phyloP scores from a whole-genome alignment of 2,888 invertebrate genomes.

The Polia nebulosa region DNA sequence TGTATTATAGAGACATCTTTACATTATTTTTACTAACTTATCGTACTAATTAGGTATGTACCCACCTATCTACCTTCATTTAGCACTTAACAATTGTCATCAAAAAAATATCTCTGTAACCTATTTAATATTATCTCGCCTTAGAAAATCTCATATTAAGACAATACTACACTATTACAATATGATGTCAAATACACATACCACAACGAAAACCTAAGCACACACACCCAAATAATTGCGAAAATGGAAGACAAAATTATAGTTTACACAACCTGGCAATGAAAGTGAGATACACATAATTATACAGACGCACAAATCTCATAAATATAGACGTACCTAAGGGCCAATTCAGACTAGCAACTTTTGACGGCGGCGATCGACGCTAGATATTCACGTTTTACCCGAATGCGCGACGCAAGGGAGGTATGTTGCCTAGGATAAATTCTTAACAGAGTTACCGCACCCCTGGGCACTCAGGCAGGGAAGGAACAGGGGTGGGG shows the following conservation, averaged over 20 bases:
- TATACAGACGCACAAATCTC: slow-evolving; percentile 4
- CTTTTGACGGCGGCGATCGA: not conserved
- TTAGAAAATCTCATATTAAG: too few species aligned
- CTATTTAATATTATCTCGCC: not conserved
- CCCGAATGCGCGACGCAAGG: too few species aligned
- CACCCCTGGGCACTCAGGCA: too few species aligned
- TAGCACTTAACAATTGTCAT: not conserved
- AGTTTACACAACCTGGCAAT: slow-evolving; percentile 36
- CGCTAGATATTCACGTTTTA: too few species aligned
- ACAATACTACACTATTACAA: not conserved
- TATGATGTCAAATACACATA: not conserved
- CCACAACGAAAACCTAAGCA: not conserved
- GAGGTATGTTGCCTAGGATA: too few species aligned
- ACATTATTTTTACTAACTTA: too few species aligned
- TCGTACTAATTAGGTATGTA: too few species aligned
- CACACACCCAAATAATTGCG: not conserved
- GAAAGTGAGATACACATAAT: slow-evolving; percentile 21
- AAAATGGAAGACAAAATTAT: slow-evolving; percentile 6
- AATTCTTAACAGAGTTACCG: too few species aligned
- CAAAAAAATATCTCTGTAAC: not conserved
- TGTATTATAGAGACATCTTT: too few species aligned
- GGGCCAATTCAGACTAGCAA: slow-evolving; percentile 3
- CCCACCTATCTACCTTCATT: too few species aligned
- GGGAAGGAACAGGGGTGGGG: too few species aligned
- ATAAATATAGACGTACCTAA: slow-evolving; percentile 1